Conservation (phyloP, 2,888 invertebrate genomes). For the Apodemia hepburni region DNA sequence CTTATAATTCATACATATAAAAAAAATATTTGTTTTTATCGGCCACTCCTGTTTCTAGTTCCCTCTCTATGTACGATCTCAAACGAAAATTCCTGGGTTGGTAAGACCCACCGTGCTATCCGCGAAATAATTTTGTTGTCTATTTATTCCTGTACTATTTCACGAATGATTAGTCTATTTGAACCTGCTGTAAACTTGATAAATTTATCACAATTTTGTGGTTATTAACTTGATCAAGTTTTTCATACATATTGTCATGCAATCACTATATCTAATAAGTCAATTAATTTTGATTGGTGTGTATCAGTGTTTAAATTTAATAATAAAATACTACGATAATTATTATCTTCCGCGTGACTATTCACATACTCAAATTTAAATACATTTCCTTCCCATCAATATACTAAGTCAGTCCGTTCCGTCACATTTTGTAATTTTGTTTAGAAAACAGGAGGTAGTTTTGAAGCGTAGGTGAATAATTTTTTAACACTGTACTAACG, state of each 20-base stretch:
- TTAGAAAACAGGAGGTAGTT: too few relatives aligned
- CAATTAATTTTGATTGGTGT: not conserved
- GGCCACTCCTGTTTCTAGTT: not conserved
- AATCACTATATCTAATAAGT: slow-evolving; percentile 14
- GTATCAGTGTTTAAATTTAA: too few relatives aligned
- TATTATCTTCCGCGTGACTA: too few relatives aligned
- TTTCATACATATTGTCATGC: slow-evolving; percentile 6
- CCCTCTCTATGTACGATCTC: slow-evolving; percentile 16
- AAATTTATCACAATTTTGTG: slow-evolving; percentile 6
- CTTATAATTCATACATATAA: slow-evolving; percentile 4
- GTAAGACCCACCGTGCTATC: not conserved
- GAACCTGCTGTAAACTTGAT: not conserved
- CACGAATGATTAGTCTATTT: slow-evolving; percentile 14
- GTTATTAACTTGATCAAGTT: slow-evolving; percentile 12
- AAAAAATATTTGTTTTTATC: not conserved
- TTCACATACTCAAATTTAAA: too few relatives aligned
- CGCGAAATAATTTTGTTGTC: slow-evolving; percentile 15
- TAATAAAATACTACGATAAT: too few relatives aligned
- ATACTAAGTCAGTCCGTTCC: too few relatives aligned
- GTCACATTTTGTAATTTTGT: too few relatives aligned
- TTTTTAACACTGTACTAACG: not conserved
- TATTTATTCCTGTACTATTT: slow-evolving; percentile 11
- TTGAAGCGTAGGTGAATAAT: too few relatives aligned
- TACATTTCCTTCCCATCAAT: too few relatives aligned
- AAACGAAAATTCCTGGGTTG: slow-evolving; percentile 17